Base-by-base conservation (phyloP, 2,888 invertebrate genomes). In the Acanthosepion lycidas region DNA sequence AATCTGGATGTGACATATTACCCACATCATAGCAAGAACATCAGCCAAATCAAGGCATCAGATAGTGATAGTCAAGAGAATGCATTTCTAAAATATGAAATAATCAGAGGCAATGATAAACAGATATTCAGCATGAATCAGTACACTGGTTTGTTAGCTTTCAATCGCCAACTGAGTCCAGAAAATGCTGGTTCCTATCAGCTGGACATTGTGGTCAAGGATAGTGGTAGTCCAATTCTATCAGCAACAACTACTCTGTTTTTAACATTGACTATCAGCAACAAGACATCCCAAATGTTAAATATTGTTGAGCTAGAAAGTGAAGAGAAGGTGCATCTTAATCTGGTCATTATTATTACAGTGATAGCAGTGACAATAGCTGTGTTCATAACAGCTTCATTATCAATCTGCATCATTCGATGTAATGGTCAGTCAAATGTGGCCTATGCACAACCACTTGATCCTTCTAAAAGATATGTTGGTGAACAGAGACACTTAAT, bases 1-100 rank as follows among this genome's bases (percentile, higher is more conserved):
- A 78, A 78, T 78, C 33, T 78, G n/a, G n/a, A 78, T 78, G 78
- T 78, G n/a, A 78, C 78, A 78, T 78, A 78, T 78, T 78, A 78
- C 78, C 78, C 78, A 12, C 15, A 78, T n/a, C 15, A 4, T 18
- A 78, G 12, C 9, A 78, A 78, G 78, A 78, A 78, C 78, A 78
- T 78, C 78, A 78, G n/a, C 12, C n/a, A 78, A 33, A 78, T 78
- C n/a, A 78, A 78, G 78, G 78, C 78, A 78, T 9, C n/a, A n/a
- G 78, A 78, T n/a, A 78, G n/a, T 78, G 78, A 78, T 78, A 78
- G 78, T 78, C 78, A 78, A n/a, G 78, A 78, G 78, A 78, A 78
- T 78, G 78, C 78, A 78, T 78, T 78, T 78, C 78, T 78, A 78
- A 78, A 78, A 78, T 78, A 78, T 78, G 12, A 78, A 78, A 78